phyloP scores from a whole-genome alignment of 2,797 vertebrate genomes.

The Phataginus tricuspis region DNA sequence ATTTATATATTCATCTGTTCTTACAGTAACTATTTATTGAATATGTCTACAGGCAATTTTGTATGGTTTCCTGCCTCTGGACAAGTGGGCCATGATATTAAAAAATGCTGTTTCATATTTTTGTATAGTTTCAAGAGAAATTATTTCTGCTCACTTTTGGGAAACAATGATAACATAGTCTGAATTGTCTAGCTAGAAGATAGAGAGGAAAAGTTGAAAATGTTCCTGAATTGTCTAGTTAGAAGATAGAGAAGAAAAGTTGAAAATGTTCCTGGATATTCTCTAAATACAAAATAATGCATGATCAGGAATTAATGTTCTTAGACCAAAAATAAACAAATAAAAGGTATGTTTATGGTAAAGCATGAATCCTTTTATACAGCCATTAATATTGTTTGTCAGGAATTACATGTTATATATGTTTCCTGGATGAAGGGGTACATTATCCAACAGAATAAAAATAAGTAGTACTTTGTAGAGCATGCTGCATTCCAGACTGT shows the following conservation, averaged over 20 bases:
- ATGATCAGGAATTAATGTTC: background rate
- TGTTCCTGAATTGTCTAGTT: slow-evolving; percentile 17
- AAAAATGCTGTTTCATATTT: slow-evolving; percentile 2
- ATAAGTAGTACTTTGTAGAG: background rate
- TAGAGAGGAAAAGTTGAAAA: background rate
- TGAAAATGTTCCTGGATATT: background rate
- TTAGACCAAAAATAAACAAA: background rate
- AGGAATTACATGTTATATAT: background rate
- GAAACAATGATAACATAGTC: background rate
- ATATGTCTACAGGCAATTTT: background rate
- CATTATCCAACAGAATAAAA: background rate
- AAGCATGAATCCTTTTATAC: background rate
- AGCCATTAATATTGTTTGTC: background rate
- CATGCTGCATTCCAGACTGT: background rate
- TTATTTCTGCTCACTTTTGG: background rate
- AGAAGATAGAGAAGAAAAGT: background rate
- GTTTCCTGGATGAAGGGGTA: background rate
- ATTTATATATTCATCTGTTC: background rate
- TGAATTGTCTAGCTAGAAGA: background rate
- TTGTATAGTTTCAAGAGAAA: background rate
- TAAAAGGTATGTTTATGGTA: background rate
- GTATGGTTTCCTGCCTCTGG: background rate
- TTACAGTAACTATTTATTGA: background rate
- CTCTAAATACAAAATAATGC: background rate
- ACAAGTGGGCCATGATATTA: background rate